A percentile compares a stretch with the other conserved stretches of the same genome.
Evolutionary conservation across 2,888 invertebrate species (phyloP).

Genomic region (Brenthis ino): DNA sequence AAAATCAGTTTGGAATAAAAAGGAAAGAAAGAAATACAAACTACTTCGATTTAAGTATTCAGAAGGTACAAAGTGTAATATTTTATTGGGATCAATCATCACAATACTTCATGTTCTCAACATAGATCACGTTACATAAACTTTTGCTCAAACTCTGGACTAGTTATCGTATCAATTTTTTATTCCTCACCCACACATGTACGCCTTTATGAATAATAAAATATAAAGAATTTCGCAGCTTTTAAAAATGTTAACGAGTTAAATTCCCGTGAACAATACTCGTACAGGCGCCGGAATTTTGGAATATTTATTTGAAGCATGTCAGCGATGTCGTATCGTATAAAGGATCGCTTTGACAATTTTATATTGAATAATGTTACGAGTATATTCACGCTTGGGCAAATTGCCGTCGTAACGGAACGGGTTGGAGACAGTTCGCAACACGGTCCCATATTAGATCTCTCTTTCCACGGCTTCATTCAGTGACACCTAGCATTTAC

Average conservation of each 20-base stretch:
- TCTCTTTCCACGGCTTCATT: neutral
- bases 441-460: slow-evolving; percentile 1
- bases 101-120: no score
- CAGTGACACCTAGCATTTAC: neutral
- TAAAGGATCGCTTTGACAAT: slow-evolving; percentile 21
- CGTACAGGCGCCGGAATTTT: neutral
- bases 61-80: no score
- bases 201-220: neutral
- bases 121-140: no score
- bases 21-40: no score
- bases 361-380: slow-evolving; percentile 32
- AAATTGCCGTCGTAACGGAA: slow-evolving; percentile 24
- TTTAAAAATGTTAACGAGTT: slow-evolving; percentile 16
- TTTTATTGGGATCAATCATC: no score
- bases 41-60: no score
- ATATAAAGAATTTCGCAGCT: slow-evolving; percentile 3
- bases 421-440: slow-evolving; percentile 26
- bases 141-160: no score
- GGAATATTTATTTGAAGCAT: slow-evolving; percentile 10
- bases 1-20: no score
- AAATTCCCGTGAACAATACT: slow-evolving; percentile 14
- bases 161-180: no score
- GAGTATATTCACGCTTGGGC: slow-evolving; percentile 20
- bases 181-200: neutral
- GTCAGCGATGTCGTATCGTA: slow-evolving; percentile 10